Evolutionary conservation across 1,140 invertebrate species (phyloP), one percentile per base, ranked within the genome.

Genomic region (Physella acuta): DNA sequence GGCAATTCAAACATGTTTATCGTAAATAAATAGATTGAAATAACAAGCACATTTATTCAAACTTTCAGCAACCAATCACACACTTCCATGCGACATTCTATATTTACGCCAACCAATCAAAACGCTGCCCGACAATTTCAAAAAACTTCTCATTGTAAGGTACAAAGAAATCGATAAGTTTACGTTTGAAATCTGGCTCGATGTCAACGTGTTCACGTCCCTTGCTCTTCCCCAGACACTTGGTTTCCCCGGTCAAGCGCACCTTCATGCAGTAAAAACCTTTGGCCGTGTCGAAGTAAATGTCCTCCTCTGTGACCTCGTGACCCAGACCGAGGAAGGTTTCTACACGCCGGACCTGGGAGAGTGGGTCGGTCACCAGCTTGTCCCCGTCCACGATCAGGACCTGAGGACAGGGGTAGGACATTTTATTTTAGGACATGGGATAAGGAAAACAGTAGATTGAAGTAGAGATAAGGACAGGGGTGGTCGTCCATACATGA

Each of bases 141-240:
- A 79, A 85, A 39, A 85, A 76, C 64, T 76, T 74, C 59, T 78
- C 65, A 72, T 97, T 97, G 80, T 94, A 94, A 0, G 93, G 93
- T 76, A 90, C 87, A 84, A 94, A 97, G 82, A 96, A 97, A 77
- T 94, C 90, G 73, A 90, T 87, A 37, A 97, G 87, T 75, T 90
- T 88, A 71, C 91, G 87, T 68, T 95, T 86, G 30, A 91, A 90
- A 30, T 85, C 83, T 1, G 88, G 87, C 74, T 93, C 88, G 72
- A 97, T 92, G 68, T 89, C 87, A 1, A 94, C 94, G 87, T 98
- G 94, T 78, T 89, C 92, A n/a, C 95, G 85, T 8, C 95, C 95
- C 85, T 98, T 97, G 17, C 92, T 95, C 83, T 94, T 94, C 61
- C 93, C 93, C 39, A 98, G 86, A 85, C 95, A 97, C 52, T 70